A percentile compares a stretch with the other conserved stretches of the same genome.
phyloP scores from a whole-genome alignment of 2,888 invertebrate genomes.

The Eumacrocentrus americanus region DNA sequence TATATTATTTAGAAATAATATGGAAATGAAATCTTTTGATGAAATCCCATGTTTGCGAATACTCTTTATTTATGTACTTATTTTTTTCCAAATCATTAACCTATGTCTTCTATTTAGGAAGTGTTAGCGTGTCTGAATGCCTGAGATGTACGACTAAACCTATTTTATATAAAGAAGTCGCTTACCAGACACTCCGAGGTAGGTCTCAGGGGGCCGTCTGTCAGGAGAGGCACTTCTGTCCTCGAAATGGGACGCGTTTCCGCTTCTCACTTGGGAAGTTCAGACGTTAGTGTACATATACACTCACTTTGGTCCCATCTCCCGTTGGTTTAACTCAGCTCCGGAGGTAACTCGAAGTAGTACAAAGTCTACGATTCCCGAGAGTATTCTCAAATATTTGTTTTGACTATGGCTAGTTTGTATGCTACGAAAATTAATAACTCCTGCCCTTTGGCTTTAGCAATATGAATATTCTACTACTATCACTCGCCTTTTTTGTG shows the following conservation, averaged over 20 bases:
- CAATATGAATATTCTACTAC: background rate
- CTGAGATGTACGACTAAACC: background rate
- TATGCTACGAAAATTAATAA: constrained; percentile 10
- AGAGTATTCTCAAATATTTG: constrained; percentile 18
- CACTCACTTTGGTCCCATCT: background rate
- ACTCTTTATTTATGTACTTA: no score
- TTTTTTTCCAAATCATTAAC: no score
- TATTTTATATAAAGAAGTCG: no score
- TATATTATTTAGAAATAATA: background rate
- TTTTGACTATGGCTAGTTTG: background rate
- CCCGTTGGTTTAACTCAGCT: background rate
- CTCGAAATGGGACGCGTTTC: constrained; percentile 29
- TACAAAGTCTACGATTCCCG: constrained; percentile 12
- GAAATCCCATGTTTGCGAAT: no score
- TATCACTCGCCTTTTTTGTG: background rate
- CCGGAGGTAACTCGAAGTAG: constrained; percentile 7
- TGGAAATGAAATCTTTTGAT: background rate
- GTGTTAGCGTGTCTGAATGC: background rate
- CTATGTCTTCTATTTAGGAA: background rate
- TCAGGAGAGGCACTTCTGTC: constrained; percentile 38
- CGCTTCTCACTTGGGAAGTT: background rate
- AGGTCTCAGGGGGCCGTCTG: constrained; percentile 21
- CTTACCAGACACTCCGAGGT: background rate
- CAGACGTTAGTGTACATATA: background rate
- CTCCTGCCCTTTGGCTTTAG: background rate